A percentile compares a stretch with the other conserved stretches of the same genome.
Evolutionary conservation across 2,888 invertebrate genomes (phyloP).

Genomic region (Mystacides longicornis): DNA sequence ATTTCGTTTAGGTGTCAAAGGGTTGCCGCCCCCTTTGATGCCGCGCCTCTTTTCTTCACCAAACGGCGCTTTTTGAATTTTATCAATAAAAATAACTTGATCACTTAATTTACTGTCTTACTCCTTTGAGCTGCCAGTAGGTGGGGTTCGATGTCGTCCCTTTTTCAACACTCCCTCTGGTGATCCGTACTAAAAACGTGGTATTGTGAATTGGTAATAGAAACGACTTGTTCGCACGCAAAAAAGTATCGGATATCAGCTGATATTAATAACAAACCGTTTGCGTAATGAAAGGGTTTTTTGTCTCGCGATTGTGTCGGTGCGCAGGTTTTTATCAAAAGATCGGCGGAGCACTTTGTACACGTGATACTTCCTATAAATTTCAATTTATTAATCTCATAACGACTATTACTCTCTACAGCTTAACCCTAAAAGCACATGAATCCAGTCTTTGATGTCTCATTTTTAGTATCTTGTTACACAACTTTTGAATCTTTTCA

Average conservation of each 20-base stretch:
- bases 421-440: not conserved
- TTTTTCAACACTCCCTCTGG: slow-evolving; percentile 24
- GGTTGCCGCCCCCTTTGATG: slow-evolving; percentile 21
- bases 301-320: slow-evolving; percentile 11
- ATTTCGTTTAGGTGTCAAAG: slow-evolving; percentile 22
- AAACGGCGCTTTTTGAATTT: not conserved
- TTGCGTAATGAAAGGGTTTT: slow-evolving; percentile 16
- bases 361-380: slow-evolving; percentile 50
- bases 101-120: slow-evolving; percentile 12
- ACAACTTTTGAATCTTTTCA: too few relatives aligned
- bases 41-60: slow-evolving; percentile 10
- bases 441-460: not conserved
- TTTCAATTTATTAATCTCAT: slow-evolving; percentile 16
- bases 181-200: slow-evolving; percentile 2
- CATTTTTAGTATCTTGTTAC: too few relatives aligned
- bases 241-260: slow-evolving; percentile 24
- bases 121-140: slow-evolving; percentile 8
- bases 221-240: slow-evolving; percentile 22
- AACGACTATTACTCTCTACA: slow-evolving; percentile 9
- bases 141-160: slow-evolving; percentile 18
- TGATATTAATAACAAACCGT: not conserved
- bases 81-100: slow-evolving; percentile 7
- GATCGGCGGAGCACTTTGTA: slow-evolving; percentile 45
- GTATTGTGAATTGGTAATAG: slow-evolving; percentile 7
- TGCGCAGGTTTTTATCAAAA: slow-evolving; percentile 21